These are phyloP conservation scores for Telenomus remus DNA, from an alignment of 1,140 invertebrate species.

Conservation along the genomic window DNA sequence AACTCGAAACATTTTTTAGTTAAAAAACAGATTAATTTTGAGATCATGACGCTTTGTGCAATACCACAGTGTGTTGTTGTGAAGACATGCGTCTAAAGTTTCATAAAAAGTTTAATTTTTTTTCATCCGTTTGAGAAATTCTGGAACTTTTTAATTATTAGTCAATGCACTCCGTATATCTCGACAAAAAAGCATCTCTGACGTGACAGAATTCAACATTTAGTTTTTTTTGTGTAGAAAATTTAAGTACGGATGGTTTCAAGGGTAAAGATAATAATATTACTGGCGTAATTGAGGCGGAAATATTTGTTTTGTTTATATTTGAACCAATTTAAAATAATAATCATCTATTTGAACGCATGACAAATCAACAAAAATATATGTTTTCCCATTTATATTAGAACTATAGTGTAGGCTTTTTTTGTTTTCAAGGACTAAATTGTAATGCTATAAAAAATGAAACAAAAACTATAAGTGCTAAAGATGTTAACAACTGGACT, in stretches of 20 bases:
- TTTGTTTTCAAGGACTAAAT: constrained; percentile 5
- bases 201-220: too few species aligned
- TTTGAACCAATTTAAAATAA: constrained; percentile 33
- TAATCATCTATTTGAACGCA: constrained; percentile 4
- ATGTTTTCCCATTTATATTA: constrained; percentile 25
- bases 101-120: too few species aligned
- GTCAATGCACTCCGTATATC: constrained; percentile 5
- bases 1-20: too few species aligned
- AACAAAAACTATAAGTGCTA: constrained; percentile 47
- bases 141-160: constrained; percentile 32
- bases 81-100: constrained; percentile 27
- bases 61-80: constrained; percentile 7
- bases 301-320: constrained; percentile 24
- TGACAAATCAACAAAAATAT: constrained; percentile 12
- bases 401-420: constrained; percentile 47
- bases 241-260: too few species aligned
- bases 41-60: constrained; percentile 8
- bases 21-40: too few species aligned
- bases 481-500: constrained; percentile 39
- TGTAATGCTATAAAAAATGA: constrained; percentile 47
- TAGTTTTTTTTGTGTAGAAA: too few species aligned
- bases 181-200: constrained; percentile 1
- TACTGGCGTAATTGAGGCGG: constrained; percentile 3
- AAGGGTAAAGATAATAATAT: not conserved
- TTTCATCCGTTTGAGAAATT: constrained; percentile 41